A percentile compares a stretch with the other conserved stretches of the same genome.
Conservation (phyloP, 2,113 vertebrate genomes). For the Albula glossodonta region DNA sequence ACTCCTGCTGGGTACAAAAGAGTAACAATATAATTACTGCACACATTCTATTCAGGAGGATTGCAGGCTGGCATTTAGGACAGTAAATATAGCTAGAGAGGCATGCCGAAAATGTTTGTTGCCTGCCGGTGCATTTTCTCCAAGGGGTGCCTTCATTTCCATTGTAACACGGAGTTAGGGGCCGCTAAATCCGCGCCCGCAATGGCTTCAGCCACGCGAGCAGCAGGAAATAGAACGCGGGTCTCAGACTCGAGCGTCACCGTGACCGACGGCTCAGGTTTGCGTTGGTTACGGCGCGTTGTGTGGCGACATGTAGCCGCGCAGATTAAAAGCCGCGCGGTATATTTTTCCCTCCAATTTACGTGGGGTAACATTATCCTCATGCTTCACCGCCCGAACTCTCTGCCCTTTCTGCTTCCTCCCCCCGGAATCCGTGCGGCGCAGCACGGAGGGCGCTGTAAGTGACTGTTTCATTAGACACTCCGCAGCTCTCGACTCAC, state of each 20-base stretch:
- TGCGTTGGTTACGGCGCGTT: not conserved
- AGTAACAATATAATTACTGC: not conserved
- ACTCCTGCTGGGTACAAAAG: not conserved
- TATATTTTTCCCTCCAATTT: not conserved
- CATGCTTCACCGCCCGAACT: too few relatives aligned
- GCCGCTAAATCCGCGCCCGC: not conserved
- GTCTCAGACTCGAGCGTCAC: not conserved
- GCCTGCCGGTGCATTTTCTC: not conserved
- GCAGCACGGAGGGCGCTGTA: not conserved
- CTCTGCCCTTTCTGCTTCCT: not conserved
- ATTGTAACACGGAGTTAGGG: not conserved
- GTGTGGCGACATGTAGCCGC: not conserved
- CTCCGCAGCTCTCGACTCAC: not conserved
- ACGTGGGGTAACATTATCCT: not conserved
- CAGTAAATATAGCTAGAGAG: not conserved
- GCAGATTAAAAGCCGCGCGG: not conserved
- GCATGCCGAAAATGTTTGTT: not conserved
- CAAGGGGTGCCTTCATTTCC: not conserved
- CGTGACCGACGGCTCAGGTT: not conserved
- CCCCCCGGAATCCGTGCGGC: not conserved
- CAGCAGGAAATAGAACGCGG: not conserved
- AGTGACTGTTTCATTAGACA: not conserved
- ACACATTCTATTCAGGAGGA: not conserved
- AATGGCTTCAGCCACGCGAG: too few relatives aligned
- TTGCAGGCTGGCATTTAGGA: not conserved